phyloP scores from a whole-genome alignment of 2,888 invertebrate genomes.

The Epirrhoe tristata region DNA sequence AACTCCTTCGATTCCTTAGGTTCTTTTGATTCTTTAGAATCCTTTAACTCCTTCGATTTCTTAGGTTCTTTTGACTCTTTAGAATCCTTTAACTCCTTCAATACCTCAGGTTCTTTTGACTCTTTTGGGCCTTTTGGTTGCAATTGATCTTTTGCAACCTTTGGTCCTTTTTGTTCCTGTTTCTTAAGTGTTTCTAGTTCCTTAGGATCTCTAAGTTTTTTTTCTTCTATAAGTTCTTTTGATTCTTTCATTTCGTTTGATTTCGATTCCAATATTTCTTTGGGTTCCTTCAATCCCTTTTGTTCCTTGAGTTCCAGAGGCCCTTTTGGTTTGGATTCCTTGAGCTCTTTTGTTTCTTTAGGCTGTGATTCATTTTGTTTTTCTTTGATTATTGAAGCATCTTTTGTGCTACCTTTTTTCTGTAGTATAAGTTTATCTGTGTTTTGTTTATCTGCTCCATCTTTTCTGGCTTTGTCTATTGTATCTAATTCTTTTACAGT shows the following conservation, averaged over 20 bases:
- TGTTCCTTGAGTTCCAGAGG: no score
- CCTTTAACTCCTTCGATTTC: neutral
- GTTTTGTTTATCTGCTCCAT: neutral
- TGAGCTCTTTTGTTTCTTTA: neutral
- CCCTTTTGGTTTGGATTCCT: no score
- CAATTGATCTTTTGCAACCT: neutral
- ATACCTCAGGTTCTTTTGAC: neutral
- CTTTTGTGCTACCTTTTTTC: neutral
- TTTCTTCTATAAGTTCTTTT: neutral
- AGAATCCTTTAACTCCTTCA: neutral
- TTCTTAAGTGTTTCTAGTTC: no score
- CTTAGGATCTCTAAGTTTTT: neutral
- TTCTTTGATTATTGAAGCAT: slow-evolving; percentile 2
- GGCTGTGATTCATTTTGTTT: slow-evolving; percentile 13
- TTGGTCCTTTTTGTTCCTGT: no score
- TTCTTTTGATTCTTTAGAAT: no score
- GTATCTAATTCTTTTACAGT: neutral
- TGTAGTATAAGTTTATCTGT: neutral
- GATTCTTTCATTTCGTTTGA: neutral
- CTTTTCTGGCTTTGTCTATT: neutral
- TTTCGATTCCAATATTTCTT: neutral
- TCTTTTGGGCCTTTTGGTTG: neutral
- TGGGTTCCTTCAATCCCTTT: no score
- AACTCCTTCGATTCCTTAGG: neutral
- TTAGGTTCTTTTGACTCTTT: slow-evolving; percentile 7